Conservation (phyloP, 2,888 invertebrate genomes). For the Laspeyria flexula region DNA sequence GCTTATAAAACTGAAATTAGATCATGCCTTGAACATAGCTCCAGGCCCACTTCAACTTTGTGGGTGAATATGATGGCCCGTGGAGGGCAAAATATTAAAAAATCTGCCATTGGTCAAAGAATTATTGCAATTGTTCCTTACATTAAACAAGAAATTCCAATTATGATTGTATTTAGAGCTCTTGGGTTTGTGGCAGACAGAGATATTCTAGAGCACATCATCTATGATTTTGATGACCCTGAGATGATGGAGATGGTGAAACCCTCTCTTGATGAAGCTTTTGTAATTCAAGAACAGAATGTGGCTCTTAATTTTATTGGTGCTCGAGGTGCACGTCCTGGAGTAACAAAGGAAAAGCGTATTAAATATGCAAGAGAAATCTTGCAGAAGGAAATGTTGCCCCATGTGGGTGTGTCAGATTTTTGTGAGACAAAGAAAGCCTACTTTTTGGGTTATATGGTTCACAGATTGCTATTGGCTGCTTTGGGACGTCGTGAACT, state of each 20-base stretch:
- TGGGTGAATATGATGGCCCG: slow-evolving; percentile 99
- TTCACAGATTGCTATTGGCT: slow-evolving; percentile 97
- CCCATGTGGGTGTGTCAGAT: slow-evolving; percentile 99
- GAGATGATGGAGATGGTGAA: slow-evolving; percentile 99
- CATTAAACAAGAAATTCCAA: slow-evolving; percentile 99
- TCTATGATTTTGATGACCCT: slow-evolving; percentile 99
- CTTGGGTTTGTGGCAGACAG: slow-evolving; percentile 99
- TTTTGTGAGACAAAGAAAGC: slow-evolving; percentile 99
- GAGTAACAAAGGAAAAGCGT: slow-evolving; percentile 99
- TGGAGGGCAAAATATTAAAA: slow-evolving; percentile 99
- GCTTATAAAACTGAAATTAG: slow-evolving; percentile 99
- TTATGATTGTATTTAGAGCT: slow-evolving; percentile 99
- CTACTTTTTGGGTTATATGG: slow-evolving; percentile 99
- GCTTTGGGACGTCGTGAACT: slow-evolving; percentile 98
- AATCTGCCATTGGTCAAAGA: slow-evolving; percentile 99
- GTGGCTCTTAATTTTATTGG: slow-evolving; percentile 99
- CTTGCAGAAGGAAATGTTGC: slow-evolving; percentile 99
- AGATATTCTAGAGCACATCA: slow-evolving; percentile 99
- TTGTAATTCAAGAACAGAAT: slow-evolving; percentile 99
- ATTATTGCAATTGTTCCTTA: slow-evolving; percentile 99
- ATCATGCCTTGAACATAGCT: slow-evolving; percentile 89
- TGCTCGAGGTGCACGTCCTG: slow-evolving; percentile 97
- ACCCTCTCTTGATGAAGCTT: slow-evolving; percentile 99
- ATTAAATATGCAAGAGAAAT: slow-evolving; percentile 99
- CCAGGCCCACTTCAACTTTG: slow-evolving; percentile 98